Evolutionary conservation across 2,113 vertebrate species (phyloP), one percentile per base, ranked within the genome.

Genomic region (Pipa parva): DNA sequence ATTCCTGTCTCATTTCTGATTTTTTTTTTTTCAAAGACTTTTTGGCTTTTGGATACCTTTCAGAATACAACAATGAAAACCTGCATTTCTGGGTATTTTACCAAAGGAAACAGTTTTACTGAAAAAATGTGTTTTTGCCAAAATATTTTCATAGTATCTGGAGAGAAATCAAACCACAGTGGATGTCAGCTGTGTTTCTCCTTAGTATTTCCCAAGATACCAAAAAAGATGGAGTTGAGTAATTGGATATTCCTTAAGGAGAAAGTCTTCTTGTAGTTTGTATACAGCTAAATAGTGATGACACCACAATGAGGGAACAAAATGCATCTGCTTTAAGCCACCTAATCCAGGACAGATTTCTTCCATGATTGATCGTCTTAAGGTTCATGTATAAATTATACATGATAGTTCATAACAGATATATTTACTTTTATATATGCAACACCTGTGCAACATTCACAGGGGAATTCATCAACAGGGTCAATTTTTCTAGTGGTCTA

Each of bases 101-200:
- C 87, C 84, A 90, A 91, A 91, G 80, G 88, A 92, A 92, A 91
- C 82, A 86, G 77, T 90, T 91, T 89, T 84, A 87, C 84, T 90
- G 87, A 81, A 89, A n/a, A 87, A 81, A 83, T 78, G 81, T 88
- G 81, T 80, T 86, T 85, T 83, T 81, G 87, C 88, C 88, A 89
- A 87, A 85, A 88, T 88, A 86, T 79, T 88, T 89, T 86, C 82
- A 85, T 90, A 89, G 86, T 83, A 82, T 88, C 83, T 92, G 91
- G 91, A 90, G 37, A 73, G 24, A 54, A 79, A 74, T 90, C 91
- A 92, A 89, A 85, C 89, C 89, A 79, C 85, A 84, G 86, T 73
- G 85, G 76, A 82, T 86, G 85, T 85, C 86, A 83, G 85, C 85
- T 87, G 83, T 63, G 74, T 87, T 90, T 89, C 88, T 85, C 86